phyloP scores from a whole-genome alignment of 2,113 vertebrate genomes.

The Planiliza haematocheilus region DNA sequence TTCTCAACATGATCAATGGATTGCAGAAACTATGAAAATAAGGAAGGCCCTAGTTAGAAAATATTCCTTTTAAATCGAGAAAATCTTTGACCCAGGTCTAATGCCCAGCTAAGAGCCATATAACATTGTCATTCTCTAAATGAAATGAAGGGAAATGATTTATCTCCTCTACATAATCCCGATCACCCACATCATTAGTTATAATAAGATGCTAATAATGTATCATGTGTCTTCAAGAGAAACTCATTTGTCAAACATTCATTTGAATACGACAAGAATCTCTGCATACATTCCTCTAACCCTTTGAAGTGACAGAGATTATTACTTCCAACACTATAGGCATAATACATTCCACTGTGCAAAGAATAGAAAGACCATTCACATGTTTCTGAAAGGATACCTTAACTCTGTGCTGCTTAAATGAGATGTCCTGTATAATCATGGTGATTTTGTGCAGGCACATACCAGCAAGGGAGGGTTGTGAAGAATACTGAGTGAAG shows the following conservation, averaged over 20 bases:
- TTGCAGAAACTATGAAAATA: conserved; percentile 28
- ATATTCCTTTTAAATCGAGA: conserved; percentile 24
- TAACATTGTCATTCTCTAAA: conserved; percentile 54
- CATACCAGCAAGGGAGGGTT: background rate
- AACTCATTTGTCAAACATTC: conserved; percentile 75
- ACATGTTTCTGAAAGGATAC: conserved; percentile 14
- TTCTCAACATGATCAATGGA: conserved; percentile 2
- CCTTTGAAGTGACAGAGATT: conserved; percentile 23
- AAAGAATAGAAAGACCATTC: conserved; percentile 13
- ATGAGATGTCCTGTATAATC: background rate
- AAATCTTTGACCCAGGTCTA: conserved; percentile 45
- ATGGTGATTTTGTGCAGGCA: background rate
- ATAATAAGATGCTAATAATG: conserved; percentile 78
- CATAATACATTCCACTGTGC: conserved; percentile 12
- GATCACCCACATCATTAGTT: conserved; percentile 81
- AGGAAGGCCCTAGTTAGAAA: conserved; percentile 35
- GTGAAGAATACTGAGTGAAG: no score
- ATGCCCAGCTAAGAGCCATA: conserved; percentile 44
- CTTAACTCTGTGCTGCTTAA: background rate
- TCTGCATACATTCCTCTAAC: conserved; percentile 43
- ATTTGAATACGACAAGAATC: conserved; percentile 60
- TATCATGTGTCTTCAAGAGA: conserved; percentile 70
- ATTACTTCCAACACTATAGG: conserved; percentile 19
- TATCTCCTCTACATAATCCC: conserved; percentile 73
- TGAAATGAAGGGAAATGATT: conserved; percentile 70